Conservation (phyloP, 1,140 invertebrate genomes). For the Halotydeus destructor region DNA sequence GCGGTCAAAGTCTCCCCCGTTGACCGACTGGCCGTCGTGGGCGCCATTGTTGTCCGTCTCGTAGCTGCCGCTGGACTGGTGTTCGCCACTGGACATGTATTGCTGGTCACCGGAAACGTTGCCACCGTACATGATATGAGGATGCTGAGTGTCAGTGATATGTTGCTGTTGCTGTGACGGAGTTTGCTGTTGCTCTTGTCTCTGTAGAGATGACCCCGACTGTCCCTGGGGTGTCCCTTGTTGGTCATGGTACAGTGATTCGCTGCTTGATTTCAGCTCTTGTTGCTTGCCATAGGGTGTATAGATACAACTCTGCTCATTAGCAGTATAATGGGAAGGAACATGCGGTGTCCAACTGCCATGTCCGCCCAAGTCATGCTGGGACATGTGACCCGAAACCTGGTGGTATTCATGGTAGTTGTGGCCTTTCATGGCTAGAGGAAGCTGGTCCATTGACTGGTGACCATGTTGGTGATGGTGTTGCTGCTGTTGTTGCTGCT, state of each 20-base stretch:
- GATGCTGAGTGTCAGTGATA: not conserved
- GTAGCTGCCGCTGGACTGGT: not conserved
- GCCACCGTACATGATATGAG: not conserved
- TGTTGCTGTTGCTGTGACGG: not conserved
- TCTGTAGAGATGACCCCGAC: not conserved
- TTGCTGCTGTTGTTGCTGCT: constrained; percentile 13
- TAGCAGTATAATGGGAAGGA: not conserved
- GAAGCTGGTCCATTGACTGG: too few species aligned
- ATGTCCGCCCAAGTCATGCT: not conserved
- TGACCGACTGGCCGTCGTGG: not conserved
- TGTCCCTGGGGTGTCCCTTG: not conserved
- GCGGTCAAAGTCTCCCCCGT: not conserved
- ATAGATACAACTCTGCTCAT: not conserved
- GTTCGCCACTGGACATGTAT: not conserved
- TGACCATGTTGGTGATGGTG: constrained; percentile 1
- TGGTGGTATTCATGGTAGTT: not conserved
- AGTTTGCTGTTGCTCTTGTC: constrained; percentile 5
- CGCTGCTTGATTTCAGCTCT: constrained; percentile 1
- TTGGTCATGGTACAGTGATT: not conserved
- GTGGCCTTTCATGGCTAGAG: not conserved
- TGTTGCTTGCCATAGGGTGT: not conserved
- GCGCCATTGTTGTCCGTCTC: not conserved
- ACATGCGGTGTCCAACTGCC: not conserved
- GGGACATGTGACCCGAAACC: too few species aligned
- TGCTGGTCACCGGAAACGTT: not conserved